Conservation (phyloP, 1,140 invertebrate species). For the Parasteatoda tepidariorum region DNA sequence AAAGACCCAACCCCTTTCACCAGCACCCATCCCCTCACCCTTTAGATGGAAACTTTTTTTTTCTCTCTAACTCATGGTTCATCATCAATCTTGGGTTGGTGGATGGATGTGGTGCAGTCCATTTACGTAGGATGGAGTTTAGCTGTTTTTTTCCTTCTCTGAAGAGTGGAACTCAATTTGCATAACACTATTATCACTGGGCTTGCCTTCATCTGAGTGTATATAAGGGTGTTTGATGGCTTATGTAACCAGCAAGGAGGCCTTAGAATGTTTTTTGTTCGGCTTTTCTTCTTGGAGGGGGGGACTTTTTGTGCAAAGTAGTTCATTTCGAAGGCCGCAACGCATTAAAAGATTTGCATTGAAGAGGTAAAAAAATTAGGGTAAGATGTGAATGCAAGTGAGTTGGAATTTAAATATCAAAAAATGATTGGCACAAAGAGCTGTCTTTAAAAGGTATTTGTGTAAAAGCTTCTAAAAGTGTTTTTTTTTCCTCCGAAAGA, state of each 20-base stretch:
- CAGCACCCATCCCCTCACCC: background rate
- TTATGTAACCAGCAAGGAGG: constrained; percentile 35
- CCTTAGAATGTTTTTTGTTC: constrained; percentile 21
- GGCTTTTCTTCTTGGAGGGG: background rate
- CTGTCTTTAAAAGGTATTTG: constrained; percentile 7
- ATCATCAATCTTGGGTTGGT: constrained; percentile 41
- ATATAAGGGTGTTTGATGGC: constrained; percentile 51
- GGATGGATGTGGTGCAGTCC: constrained; percentile 5
- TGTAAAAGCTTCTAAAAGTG: background rate
- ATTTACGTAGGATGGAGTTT: constrained; percentile 32
- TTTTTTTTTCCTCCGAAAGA: too few relatives aligned
- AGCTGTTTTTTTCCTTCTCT: background rate
- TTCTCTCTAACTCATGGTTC: background rate
- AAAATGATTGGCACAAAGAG: constrained; percentile 29
- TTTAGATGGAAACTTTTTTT: constrained; percentile 36
- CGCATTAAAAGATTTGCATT: constrained; percentile 29
- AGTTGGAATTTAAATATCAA: constrained; percentile 40
- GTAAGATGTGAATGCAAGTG: constrained; percentile 13
- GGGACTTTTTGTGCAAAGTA: constrained; percentile 13
- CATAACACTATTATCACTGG: constrained; percentile 57
- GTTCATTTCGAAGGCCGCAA: background rate
- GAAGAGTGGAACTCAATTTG: constrained; percentile 45
- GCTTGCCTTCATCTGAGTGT: constrained; percentile 3
- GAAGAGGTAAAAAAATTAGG: background rate
- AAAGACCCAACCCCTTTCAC: background rate